phyloP scores from a whole-genome alignment of 2,113 vertebrate species.

The Arizona elegans region DNA sequence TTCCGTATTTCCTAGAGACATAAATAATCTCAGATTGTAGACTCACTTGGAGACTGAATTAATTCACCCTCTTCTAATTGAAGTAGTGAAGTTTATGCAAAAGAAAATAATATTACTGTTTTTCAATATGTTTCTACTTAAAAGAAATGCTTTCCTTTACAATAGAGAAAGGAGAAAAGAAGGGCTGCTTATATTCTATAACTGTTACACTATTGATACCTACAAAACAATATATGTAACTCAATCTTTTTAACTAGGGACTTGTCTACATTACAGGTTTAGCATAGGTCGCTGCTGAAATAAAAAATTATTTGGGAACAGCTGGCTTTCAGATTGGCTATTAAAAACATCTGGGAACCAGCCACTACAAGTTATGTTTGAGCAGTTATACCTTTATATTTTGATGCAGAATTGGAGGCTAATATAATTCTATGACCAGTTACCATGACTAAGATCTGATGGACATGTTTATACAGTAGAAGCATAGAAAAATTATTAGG shows the following conservation, averaged over 20 bases:
- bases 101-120: slow-evolving; percentile 8
- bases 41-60: slow-evolving; percentile 1
- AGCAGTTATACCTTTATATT: not conserved
- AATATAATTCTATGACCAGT: not conserved
- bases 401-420: not conserved
- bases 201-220: not conserved
- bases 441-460: not conserved
- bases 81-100: not conserved
- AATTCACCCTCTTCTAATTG: fast-evolving
- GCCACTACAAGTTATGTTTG: not conserved
- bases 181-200: not conserved
- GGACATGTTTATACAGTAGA: not conserved
- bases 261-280: slow-evolving; percentile 9
- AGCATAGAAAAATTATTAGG: not conserved
- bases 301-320: not conserved
- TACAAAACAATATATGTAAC: not conserved
- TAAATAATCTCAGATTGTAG: slow-evolving; percentile 21
- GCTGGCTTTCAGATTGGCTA: not conserved
- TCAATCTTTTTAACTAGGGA: not conserved
- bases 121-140: not conserved
- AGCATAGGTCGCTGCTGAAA: not conserved
- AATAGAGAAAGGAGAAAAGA: not conserved
- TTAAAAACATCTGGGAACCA: slow-evolving; percentile 10
- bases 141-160: not conserved
- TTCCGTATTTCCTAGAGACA: slow-evolving; percentile 26